Base-by-base conservation (phyloP, 2,888 invertebrate genomes). In the Macropis europaea region DNA sequence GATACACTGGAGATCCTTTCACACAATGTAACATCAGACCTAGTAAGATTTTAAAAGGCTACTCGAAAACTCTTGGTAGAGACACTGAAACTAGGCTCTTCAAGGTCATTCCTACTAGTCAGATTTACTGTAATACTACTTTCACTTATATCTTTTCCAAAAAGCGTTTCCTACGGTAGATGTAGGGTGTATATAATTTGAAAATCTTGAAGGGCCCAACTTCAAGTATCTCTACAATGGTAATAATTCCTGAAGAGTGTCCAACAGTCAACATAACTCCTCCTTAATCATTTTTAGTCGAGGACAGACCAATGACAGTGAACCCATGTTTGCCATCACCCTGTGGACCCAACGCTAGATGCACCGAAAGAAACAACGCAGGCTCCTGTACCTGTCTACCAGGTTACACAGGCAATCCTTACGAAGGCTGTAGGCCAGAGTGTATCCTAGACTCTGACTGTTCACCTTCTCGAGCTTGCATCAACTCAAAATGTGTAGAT, bases 1-100 rank as follows among this genome's bases (percentile, higher is more conserved):
- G 91, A 26, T 93, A 91, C 81, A 91, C 91, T 19, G 95, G 95
- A 47, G 93, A 95, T 91, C 94, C 95, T 5, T 94, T 94, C 84
- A 90, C 91, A n/a, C 91, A 91, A 72, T 94, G 94, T 79, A 84
- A 81, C 63, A 69, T 80, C 73, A 78, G 90, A 81, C 82, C 87
- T 57, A 54, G 83, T 84, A 75, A 83, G 83, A 66, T 45, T 17
- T 22, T 52, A 38, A 6, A 24, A 22, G n/a, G n/a, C n/a, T n/a
- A n/a, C n/a, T n/a, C n/a, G n/a, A n/a, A n/a, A n/a, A n/a, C n/a
- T n/a, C n/a, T n/a, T n/a, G n/a, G n/a, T n/a, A n/a, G n/a, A n/a
- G n/a, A n/a, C n/a, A n/a, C n/a, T n/a, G n/a, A n/a, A n/a, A n/a
- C n/a, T n/a, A n/a, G n/a, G n/a, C n/a, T n/a, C n/a, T n/a, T n/a